phyloP scores from a whole-genome alignment of 2,797 vertebrate species.

The Oceanodroma leucorhoa region DNA sequence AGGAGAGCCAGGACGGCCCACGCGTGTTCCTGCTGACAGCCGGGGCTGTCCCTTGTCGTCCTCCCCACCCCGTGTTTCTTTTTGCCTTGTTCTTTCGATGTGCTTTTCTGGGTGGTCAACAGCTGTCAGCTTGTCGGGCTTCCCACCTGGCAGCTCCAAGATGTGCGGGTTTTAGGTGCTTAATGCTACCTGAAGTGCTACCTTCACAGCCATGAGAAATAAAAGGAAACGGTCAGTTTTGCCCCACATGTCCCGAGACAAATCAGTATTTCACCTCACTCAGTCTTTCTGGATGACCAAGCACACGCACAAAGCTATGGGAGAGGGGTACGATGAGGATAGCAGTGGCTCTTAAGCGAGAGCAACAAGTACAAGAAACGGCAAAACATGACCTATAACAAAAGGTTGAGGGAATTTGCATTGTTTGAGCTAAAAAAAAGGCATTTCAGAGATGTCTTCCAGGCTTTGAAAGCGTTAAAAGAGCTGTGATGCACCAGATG shows the following conservation, averaged over 20 bases:
- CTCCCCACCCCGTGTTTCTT: too few relatives aligned
- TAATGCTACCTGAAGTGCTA: background rate
- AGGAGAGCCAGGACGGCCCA: too few relatives aligned
- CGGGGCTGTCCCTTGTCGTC: background rate
- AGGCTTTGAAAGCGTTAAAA: background rate
- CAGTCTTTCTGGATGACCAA: fast-evolving
- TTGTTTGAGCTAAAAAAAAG: background rate
- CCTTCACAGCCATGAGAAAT: background rate
- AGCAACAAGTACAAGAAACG: background rate
- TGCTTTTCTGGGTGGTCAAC: background rate
- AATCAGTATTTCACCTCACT: background rate
- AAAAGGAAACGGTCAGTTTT: fast-evolving
- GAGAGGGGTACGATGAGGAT: fast-evolving
- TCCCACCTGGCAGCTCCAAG: fast-evolving
- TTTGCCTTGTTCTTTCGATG: background rate
- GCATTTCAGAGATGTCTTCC: background rate
- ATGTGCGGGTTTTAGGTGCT: fast-evolving
- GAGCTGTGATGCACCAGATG: background rate
- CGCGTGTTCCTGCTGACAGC: background rate
- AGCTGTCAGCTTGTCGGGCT: too few relatives aligned
- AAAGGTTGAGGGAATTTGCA: fast-evolving
- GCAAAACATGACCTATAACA: fast-evolving
- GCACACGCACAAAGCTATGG: fast-evolving
- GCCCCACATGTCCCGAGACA: fast-evolving
- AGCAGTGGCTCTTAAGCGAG: background rate